phyloP scores from a whole-genome alignment of 2,888 invertebrate species.

The Drosophila falleni region DNA sequence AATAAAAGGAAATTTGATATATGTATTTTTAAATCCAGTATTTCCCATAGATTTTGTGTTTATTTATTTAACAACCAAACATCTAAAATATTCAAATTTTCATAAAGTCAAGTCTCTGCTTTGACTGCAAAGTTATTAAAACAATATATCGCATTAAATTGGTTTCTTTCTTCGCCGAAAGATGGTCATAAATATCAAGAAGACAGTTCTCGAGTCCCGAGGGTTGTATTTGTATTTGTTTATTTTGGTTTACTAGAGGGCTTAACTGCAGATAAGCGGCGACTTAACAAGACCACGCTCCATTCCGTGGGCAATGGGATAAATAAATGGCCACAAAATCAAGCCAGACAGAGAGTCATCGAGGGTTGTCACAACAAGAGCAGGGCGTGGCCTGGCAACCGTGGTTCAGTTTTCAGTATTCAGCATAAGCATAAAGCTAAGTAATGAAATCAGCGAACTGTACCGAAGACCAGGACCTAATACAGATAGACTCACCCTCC shows the following conservation, averaged over 20 bases:
- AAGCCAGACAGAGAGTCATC: constrained; percentile 19
- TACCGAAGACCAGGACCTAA: constrained; percentile 31
- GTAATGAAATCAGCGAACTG: constrained; percentile 49
- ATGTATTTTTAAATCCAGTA: not conserved
- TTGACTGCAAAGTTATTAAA: constrained; percentile 42
- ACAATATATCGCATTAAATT: constrained; percentile 28
- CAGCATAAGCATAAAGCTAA: constrained; percentile 32
- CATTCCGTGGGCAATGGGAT: constrained; percentile 24
- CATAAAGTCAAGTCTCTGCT: constrained; percentile 30
- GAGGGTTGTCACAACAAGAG: constrained; percentile 49
- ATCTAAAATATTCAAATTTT: constrained; percentile 14
- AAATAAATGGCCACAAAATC: constrained; percentile 40
- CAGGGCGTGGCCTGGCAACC: constrained; percentile 49
- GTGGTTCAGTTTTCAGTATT: constrained; percentile 33
- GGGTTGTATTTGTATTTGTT: constrained; percentile 69
- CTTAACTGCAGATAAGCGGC: constrained; percentile 73
- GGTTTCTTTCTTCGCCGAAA: constrained; percentile 23
- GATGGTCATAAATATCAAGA: constrained; percentile 62
- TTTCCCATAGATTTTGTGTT: constrained; percentile 12
- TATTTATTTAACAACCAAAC: constrained; percentile 33
- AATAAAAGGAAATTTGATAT: not conserved
- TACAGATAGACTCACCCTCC: constrained; percentile 44
- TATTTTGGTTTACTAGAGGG: constrained; percentile 72
- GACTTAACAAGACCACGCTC: constrained; percentile 67
- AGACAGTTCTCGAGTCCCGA: constrained; percentile 38